Base-by-base conservation (phyloP, 2,797 vertebrate species). In the Anabas testudineus region DNA sequence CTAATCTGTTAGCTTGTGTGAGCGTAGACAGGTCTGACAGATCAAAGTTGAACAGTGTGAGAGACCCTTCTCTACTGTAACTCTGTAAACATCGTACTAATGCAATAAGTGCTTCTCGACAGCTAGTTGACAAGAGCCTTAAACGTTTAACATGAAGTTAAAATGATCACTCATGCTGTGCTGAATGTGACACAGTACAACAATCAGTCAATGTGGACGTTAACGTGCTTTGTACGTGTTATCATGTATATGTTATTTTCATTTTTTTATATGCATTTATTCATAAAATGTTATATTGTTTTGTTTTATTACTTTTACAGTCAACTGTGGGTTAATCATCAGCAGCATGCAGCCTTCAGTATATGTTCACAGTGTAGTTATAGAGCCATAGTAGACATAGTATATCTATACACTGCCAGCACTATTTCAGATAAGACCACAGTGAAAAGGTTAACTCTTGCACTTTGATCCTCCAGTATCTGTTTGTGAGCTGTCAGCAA, bases 1-100 rank as follows among this genome's bases (percentile, higher is more conserved):
- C 77, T 88, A 86, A 34, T 80, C 65, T 13, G 56, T 37, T 83
- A 85, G 82, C 84, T 57, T 74, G 71, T 56, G 15, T 32, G 36
- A 39, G 36, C 24, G 52, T n/a, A 53, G 21, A 58, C 36, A 63
- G 54, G 34, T 30, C 60, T 77, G 60, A 72, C 67, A 67, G 71
- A 21, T 74, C 77, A 81, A 71, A 85, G 82, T 84, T 84, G 28
- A 73, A 45, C 53, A 52, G 13, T 3, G 56, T 36, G 72, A 48
- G 70, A 47, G 52, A 19, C 10, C 19, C 46, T 10, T 59, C 34
- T 10, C 42, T 14, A 18, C 2, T 39, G 1, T 2, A 8, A 2
- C 4, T 22, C 12, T 3, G n/a, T n/a, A n/a, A n/a, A n/a, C n/a
- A n/a, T n/a, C 45, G 5, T 10, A 9, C 4, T 34, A 16, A 21